Conservation (phyloP, 2,113 vertebrate genomes). For the Mesoclemmys tuberculata region DNA sequence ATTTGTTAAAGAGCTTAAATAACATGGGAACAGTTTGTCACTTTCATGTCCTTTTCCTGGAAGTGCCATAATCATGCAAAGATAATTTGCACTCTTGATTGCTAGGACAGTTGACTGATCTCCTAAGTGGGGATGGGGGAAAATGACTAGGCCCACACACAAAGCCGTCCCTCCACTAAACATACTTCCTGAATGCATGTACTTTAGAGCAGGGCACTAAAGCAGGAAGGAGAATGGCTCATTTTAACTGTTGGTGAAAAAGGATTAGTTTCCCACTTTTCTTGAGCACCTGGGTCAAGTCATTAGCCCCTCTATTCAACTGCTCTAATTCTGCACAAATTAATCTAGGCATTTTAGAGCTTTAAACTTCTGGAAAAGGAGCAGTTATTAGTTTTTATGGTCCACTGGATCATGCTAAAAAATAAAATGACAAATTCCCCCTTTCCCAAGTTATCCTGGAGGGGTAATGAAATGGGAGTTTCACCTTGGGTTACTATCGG, state of each 20-base stretch:
- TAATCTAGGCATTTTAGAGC: not conserved
- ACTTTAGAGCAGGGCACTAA: slow-evolving; percentile 17
- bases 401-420: not conserved
- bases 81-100: not conserved
- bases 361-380: slow-evolving; percentile 22
- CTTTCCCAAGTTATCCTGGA: not conserved
- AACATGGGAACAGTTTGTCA: not conserved
- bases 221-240: slow-evolving; percentile 36
- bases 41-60: not conserved
- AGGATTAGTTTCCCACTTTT: slow-evolving; percentile 42
- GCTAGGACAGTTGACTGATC: not conserved
- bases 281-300: slow-evolving; percentile 31
- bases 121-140: not conserved
- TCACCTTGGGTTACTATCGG: not conserved
- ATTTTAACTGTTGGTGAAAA: slow-evolving; percentile 39
- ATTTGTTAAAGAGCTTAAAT: rapidly evolving
- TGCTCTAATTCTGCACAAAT: slow-evolving; percentile 39
- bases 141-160: not conserved
- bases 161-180: not conserved
- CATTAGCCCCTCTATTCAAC: slow-evolving; percentile 23
- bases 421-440: not conserved
- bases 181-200: not conserved
- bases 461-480: not conserved
- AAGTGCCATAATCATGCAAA: not conserved
- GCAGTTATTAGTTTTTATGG: not conserved